Evolutionary conservation across 1,140 invertebrate genomes (phyloP), one percentile per base, ranked within the genome.

Genomic region (Eumeta japonica): DNA sequence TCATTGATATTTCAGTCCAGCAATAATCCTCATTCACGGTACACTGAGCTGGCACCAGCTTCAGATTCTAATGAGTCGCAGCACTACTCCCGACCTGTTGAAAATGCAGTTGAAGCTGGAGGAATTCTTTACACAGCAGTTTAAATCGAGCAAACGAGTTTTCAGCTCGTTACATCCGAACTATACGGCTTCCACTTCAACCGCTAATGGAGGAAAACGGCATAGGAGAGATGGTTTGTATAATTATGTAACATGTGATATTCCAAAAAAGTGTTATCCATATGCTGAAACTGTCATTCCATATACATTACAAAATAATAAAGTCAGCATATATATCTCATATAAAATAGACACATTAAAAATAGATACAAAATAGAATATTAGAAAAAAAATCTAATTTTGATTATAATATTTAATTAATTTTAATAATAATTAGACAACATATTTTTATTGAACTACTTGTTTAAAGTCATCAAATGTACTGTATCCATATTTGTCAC

Each of bases 51-150:
- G 94, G 95, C 92, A 97, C 59, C 92, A 96, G 65, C 79, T 96
- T 10, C 94, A 98, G 76, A 81, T 97, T 14, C 88, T 97, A 82
- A 97, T 98, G 52, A 94, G 90, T 10, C 90, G 94, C 67, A 96
- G 93, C 15, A 97, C 95, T 0, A 97, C 94, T 0, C 92, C 94
- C 0, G 95, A 98, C 76, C 75, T 98, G 13, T 76, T 97, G 2
- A 97, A 97, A 76, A 97, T 98, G 89, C 92, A 90, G 58, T 87
- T 90, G 36, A 97, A 97, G 66, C 77, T 97, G 5, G 94, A 97
- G 55, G 94, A 98, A 76, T 98, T 97, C 75, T 97, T 97, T 63
- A 88, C 88, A 30, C 91, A 96, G 59, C 92, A 95, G 72, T 94
- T 95, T 62, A 93, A 94, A 56, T 93, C 89, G 41, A 92, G 89